These are phyloP conservation scores for Heliconius eleuchia DNA, from an alignment of 1,140 invertebrate species.

Conservation along the genomic window DNA sequence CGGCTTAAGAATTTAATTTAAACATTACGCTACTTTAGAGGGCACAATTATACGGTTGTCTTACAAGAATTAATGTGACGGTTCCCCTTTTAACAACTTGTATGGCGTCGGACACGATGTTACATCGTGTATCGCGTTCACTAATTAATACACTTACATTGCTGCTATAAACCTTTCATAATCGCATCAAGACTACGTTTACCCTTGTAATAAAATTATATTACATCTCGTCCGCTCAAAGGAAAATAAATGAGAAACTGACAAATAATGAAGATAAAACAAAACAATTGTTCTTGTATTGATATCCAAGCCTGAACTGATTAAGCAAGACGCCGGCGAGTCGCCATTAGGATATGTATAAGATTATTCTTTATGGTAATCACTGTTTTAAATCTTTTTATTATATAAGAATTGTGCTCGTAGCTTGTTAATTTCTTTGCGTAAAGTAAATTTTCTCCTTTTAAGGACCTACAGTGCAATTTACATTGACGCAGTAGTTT, in stretches of 20 bases:
- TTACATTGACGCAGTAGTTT: no score
- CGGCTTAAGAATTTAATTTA: neutral
- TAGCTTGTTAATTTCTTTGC: no score
- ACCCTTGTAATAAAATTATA: conserved; percentile 14
- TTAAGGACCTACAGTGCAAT: no score
- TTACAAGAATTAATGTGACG: conserved; percentile 57
- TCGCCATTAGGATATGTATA: neutral
- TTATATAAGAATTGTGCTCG: no score
- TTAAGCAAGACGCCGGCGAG: neutral
- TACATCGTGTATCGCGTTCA: conserved; percentile 26
- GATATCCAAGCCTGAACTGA: neutral
- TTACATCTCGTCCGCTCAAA: neutral
- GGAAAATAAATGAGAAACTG: neutral
- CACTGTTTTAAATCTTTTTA: no score
- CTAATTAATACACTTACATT: conserved; percentile 43
- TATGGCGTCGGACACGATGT: conserved; percentile 50
- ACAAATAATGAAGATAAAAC: neutral
- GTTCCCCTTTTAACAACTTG: conserved; percentile 55
- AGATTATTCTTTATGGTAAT: no score
- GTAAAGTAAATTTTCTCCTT: no score
- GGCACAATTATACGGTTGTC: conserved; percentile 45
- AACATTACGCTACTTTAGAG: conserved; percentile 23
- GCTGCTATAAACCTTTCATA: conserved; percentile 31
- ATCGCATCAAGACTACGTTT: conserved; percentile 15
- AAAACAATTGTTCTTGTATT: neutral